phyloP scores from a whole-genome alignment of 2,888 invertebrate genomes.

The Furcula furcula region DNA sequence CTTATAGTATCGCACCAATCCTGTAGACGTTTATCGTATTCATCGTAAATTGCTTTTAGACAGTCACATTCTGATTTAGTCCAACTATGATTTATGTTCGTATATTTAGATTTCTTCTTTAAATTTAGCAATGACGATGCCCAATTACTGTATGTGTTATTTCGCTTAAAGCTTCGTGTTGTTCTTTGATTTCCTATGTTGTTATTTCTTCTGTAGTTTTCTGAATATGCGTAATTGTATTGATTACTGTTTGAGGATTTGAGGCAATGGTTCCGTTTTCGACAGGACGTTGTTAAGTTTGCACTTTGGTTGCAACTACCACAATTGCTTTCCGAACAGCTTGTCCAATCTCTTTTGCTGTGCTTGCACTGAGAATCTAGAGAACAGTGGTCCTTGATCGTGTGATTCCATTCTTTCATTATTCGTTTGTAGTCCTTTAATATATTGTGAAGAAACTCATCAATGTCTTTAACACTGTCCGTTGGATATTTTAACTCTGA shows the following conservation, averaged over 20 bases:
- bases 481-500: slow-evolving; percentile 66
- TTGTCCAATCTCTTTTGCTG: slow-evolving; percentile 46
- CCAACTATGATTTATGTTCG: slow-evolving; percentile 49
- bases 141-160: slow-evolving; percentile 53
- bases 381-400: slow-evolving; percentile 63
- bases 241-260: slow-evolving; percentile 47
- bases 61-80: slow-evolving; percentile 63
- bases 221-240: slow-evolving; percentile 54
- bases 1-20: slow-evolving; percentile 76
- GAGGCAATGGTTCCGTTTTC: slow-evolving; percentile 50
- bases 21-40: slow-evolving; percentile 70
- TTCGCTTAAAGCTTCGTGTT: slow-evolving; percentile 53
- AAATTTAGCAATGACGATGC: slow-evolving; percentile 56
- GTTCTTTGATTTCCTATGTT: slow-evolving; percentile 39
- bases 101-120: slow-evolving; percentile 58
- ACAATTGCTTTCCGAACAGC: slow-evolving; percentile 52
- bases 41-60: slow-evolving; percentile 67
- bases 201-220: slow-evolving; percentile 36
- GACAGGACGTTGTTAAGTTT: slow-evolving; percentile 61
- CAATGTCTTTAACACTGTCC: slow-evolving; percentile 45
- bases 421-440: slow-evolving; percentile 71
- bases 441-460: slow-evolving; percentile 54
- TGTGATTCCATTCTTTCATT: slow-evolving; percentile 77
- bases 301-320: slow-evolving; percentile 60
- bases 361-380: slow-evolving; percentile 41